Conservation (phyloP, 2,888 invertebrate genomes). For the Ethmia dodecea region DNA sequence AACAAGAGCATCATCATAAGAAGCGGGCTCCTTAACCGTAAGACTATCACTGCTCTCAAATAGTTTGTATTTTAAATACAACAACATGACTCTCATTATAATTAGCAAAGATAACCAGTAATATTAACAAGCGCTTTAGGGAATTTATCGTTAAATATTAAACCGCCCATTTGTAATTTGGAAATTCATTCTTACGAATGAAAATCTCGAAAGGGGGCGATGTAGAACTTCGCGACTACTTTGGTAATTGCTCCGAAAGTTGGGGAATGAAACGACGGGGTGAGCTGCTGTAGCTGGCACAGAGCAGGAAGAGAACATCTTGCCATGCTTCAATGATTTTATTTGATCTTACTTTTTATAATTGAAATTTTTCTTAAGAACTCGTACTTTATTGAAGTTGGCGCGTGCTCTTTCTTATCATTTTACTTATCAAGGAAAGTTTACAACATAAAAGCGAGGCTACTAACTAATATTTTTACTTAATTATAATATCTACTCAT, state of each 20-base stretch:
- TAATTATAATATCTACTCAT: too few relatives aligned
- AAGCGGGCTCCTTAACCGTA: too few relatives aligned
- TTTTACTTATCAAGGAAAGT: too few relatives aligned
- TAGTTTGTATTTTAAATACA: too few relatives aligned
- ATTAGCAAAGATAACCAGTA: too few relatives aligned
- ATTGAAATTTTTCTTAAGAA: not conserved
- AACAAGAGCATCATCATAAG: too few relatives aligned
- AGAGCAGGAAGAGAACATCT: slow-evolving; percentile 30
- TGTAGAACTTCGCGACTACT: slow-evolving; percentile 60
- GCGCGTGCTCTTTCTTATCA: too few relatives aligned
- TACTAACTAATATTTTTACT: too few relatives aligned
- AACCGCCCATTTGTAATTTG: slow-evolving; percentile 44
- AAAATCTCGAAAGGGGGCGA: slow-evolving; percentile 47
- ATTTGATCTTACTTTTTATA: not conserved
- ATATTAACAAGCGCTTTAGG: too few relatives aligned
- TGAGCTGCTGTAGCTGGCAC: slow-evolving; percentile 40
- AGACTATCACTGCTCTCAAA: too few relatives aligned
- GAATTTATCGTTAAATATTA: slow-evolving; percentile 12
- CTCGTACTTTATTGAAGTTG: not conserved
- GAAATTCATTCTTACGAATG: slow-evolving; percentile 48
- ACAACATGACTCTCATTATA: too few relatives aligned
- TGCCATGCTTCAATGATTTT: slow-evolving; percentile 2
- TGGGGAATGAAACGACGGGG: slow-evolving; percentile 46
- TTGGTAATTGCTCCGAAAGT: slow-evolving; percentile 64
- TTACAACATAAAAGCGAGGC: too few relatives aligned